These are phyloP conservation scores for Pharmacophagus antenor DNA, from an alignment of 2,888 invertebrate genomes.

Conservation along the genomic window DNA sequence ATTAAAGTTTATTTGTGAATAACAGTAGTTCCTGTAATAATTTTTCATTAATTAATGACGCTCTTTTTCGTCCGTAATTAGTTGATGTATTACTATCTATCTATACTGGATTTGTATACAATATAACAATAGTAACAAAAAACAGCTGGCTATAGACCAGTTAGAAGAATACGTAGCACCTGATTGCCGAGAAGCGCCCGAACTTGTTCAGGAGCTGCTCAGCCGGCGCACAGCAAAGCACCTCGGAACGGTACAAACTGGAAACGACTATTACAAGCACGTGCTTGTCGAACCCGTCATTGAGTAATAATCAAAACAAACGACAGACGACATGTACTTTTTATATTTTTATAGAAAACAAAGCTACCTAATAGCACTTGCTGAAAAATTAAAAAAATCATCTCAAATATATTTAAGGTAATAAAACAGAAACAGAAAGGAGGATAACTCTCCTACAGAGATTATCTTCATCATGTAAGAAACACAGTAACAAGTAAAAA, in stretches of 20 bases:
- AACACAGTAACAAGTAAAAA: neutral
- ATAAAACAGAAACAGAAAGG: too few relatives aligned
- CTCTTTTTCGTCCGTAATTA: neutral
- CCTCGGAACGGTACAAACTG: conserved; percentile 76
- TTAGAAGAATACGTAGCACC: conserved; percentile 79
- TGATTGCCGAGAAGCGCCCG: conserved; percentile 73
- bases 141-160: conserved; percentile 77
- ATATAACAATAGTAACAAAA: conserved; percentile 53
- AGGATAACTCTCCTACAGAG: too few relatives aligned
- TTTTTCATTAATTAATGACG: neutral
- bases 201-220: conserved; percentile 74
- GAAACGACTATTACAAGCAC: conserved; percentile 69
- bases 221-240: conserved; percentile 49
- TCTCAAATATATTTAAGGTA: too few relatives aligned
- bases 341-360: too few relatives aligned
- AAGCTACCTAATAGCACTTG: too few relatives aligned
- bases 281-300: conserved; percentile 69
- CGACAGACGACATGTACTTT: neutral
- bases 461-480: too few relatives aligned
- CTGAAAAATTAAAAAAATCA: too few relatives aligned
- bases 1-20: too few relatives aligned
- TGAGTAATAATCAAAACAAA: conserved; percentile 45
- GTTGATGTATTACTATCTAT: too few relatives aligned
- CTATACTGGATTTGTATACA: conserved; percentile 33
- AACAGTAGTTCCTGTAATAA: neutral